A percentile compares a stretch with the other conserved stretches of the same genome.
Evolutionary conservation across 2,888 invertebrate genomes (phyloP).

Genomic region (Tethea ocularis): DNA sequence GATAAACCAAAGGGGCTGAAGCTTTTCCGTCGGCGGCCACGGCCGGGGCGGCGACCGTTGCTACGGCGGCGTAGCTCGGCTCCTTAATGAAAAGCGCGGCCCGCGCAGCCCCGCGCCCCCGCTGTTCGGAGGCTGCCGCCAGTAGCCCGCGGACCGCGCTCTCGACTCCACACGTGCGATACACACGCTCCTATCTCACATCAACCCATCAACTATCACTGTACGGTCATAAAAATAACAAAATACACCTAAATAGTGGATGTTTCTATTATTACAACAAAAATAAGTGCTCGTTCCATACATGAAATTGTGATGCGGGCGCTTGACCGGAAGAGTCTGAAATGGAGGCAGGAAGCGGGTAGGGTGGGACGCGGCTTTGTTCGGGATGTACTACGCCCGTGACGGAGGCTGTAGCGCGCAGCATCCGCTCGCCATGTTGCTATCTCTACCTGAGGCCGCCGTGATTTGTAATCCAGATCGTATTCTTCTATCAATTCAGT

Average conservation of each 20-base stretch:
- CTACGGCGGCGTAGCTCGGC: constrained; percentile 60
- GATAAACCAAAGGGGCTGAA: constrained; percentile 59
- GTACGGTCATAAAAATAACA: constrained; percentile 51
- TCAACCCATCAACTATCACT: constrained; percentile 35
- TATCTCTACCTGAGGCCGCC: constrained; percentile 32
- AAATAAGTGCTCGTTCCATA: constrained; percentile 65
- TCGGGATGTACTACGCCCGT: constrained; percentile 72
- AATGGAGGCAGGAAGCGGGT: constrained; percentile 54
- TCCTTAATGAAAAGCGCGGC: constrained; percentile 68
- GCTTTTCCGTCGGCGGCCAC: constrained; percentile 48
- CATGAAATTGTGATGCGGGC: constrained; percentile 48
- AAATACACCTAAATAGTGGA: constrained; percentile 46
- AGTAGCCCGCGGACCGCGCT: constrained; percentile 79
- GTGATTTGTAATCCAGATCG: background rate
- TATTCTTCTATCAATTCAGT: background rate
- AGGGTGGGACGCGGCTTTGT: constrained; percentile 75
- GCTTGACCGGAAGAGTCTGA: constrained; percentile 51
- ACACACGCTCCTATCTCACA: constrained; percentile 42
- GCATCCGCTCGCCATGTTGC: constrained; percentile 74
- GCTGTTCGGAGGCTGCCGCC: constrained; percentile 66
- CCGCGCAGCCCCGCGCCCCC: constrained; percentile 77
- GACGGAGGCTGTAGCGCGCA: constrained; percentile 75
- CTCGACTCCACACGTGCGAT: constrained; percentile 60
- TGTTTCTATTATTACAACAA: constrained; percentile 31
- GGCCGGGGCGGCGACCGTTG: constrained; percentile 64